Evolutionary conservation across 2,797 vertebrate genomes (phyloP).

Genomic region (Takifugu rubripes): DNA sequence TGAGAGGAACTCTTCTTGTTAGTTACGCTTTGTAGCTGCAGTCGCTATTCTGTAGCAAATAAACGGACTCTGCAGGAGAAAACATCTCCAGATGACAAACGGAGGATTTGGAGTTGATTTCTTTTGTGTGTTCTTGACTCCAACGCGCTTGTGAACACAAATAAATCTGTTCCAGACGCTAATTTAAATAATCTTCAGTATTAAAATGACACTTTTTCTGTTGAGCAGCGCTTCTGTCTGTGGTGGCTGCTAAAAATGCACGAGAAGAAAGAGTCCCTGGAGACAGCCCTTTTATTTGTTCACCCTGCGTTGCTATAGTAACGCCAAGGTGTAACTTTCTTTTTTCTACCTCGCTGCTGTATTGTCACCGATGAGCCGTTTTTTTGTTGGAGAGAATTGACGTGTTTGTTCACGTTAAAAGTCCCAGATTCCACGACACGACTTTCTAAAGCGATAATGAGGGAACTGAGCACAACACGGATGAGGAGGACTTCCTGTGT

Average conservation of each 20-base stretch:
- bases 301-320: background rate
- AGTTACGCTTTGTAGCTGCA: conserved; percentile 20
- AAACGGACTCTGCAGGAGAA: background rate
- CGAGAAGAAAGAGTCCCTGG: background rate
- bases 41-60: conserved; percentile 7
- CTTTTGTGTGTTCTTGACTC: no score
- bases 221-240: background rate
- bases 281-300: background rate
- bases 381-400: no score
- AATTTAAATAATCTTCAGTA: no score
- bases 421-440: no score
- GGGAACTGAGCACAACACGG: no score
- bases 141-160: no score
- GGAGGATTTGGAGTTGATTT: no score
- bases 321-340: background rate
- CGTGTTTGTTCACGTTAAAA: background rate
- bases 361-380: background rate
- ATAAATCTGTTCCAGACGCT: no score
- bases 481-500: no score
- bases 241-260: background rate
- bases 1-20: conserved; percentile 18
- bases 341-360: background rate
- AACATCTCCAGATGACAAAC: background rate
- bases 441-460: no score
- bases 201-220: background rate